Percentiles rank a stretch among this genome's conserved stretches.
Conservation (phyloP, 2,797 vertebrate species). For the Neomorphus geoffroyi region DNA sequence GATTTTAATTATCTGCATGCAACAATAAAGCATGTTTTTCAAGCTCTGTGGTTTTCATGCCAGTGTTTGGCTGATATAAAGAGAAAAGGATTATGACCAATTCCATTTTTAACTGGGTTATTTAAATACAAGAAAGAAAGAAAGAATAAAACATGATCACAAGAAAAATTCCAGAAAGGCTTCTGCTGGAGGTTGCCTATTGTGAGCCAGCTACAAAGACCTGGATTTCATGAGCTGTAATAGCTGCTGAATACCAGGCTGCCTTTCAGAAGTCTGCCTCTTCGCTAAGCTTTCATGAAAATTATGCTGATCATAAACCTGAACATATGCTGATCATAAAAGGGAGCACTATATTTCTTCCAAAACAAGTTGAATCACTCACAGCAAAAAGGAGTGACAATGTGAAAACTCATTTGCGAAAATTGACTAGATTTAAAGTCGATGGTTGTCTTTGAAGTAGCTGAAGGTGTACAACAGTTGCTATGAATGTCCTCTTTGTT, state of each 20-base stretch:
- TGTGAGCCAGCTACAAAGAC: not conserved
- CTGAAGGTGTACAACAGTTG: not conserved
- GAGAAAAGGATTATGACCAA: not conserved
- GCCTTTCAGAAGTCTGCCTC: not conserved
- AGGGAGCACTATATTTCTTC: conserved; percentile 8
- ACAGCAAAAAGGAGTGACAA: not conserved
- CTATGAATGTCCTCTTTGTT: not conserved
- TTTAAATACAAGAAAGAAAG: not conserved
- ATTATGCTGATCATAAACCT: conserved; percentile 20
- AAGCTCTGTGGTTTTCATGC: not conserved
- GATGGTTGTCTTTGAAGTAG: not conserved
- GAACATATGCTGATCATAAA: conserved; percentile 30
- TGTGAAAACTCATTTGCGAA: not conserved
- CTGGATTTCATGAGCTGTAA: not conserved
- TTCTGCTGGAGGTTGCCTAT: not conserved
- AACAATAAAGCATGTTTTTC: conserved; percentile 1
- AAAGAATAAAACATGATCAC: not conserved
- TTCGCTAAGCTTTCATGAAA: conserved; percentile 10
- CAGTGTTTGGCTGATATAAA: not conserved
- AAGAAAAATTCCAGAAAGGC: not conserved
- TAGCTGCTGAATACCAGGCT: not conserved
- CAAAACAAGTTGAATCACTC: not conserved
- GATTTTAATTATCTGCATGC: conserved; percentile 58
- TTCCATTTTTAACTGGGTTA: not conserved
- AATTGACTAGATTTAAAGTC: not conserved